These are phyloP conservation scores for Microctenopoma lineatum DNA, from an alignment of 2,797 vertebrate species.

Conservation along the genomic window DNA sequence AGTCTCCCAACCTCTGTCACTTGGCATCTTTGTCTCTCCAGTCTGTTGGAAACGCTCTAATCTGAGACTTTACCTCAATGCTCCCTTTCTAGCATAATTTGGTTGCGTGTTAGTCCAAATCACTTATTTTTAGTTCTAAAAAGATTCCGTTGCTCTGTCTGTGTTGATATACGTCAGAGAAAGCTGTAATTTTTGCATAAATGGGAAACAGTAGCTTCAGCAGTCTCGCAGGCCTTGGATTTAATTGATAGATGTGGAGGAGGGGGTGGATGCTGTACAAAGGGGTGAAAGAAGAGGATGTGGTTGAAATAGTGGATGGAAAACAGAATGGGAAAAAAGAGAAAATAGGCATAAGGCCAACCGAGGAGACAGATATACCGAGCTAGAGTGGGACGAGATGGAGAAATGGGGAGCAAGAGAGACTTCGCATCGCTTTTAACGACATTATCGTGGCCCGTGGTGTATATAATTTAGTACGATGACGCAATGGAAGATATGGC, in stretches of 20 bases:
- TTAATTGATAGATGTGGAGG: conserved; percentile 19
- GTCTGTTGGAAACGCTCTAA: conserved; percentile 60
- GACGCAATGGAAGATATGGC: conserved; percentile 69
- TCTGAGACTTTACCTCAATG: conserved; percentile 42
- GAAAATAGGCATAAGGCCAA: conserved; percentile 20
- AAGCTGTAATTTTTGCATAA: conserved; percentile 12
- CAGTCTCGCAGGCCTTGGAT: conserved; percentile 3
- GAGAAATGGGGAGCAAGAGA: conserved; percentile 60
- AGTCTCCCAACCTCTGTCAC: conserved; percentile 57
- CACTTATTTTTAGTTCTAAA: conserved; percentile 38
- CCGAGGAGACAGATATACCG: conserved; percentile 26
- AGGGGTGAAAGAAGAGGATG: conserved; percentile 10
- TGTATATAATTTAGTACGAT: conserved; percentile 82
- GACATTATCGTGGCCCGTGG: conserved; percentile 67
- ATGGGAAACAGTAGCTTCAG: conserved; percentile 9
- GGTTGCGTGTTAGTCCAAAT: conserved; percentile 47
- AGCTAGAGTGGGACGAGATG: conserved; percentile 21
- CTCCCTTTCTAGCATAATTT: conserved; percentile 51
- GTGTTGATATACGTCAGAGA: conserved; percentile 26
- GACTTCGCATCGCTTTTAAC: conserved; percentile 79
- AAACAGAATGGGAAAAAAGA: conserved; percentile 25
- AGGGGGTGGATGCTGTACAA: conserved; percentile 6
- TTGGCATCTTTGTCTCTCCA: conserved; percentile 60
- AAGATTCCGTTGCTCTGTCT: conserved; percentile 33
- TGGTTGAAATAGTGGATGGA: conserved; percentile 43